Evolutionary conservation across 2,797 vertebrate genomes (phyloP), one percentile per base, ranked within the genome.

Genomic region (Eulemur albifrons): DNA sequence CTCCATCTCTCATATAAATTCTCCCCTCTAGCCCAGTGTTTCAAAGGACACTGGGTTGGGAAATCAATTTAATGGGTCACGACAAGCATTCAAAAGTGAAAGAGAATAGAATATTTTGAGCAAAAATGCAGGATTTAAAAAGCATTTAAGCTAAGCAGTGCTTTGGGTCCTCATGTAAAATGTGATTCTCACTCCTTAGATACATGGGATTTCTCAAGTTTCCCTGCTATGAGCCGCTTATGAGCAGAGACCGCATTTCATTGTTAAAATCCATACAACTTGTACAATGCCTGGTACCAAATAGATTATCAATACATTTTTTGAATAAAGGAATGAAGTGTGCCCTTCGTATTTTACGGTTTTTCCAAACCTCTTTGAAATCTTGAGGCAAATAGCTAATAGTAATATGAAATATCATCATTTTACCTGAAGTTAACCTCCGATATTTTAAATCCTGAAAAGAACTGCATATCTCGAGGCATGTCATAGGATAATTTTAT

Each of bases 361-460:
- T 84, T 92, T 43, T 76, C 67, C 20, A 82, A 43, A 43, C 7
- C 15, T 69, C 9, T 82, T 77, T 63, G 70, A 88, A 93, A 61
- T 72, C 32, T 52, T 40, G 21, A 95, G 76, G 61, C 40, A 57
- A 95, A 67, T 7, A 63, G 25, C 67, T 70, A 63, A 77, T 4
- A 57, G 6, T 3, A 40, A 17, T 73, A 48, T 2, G 50, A 77
- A 59, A 13, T 63, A n/a, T 48, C 50, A 81, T 12, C 48, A 18
- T 52, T 65, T 72, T 93, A 59, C 73, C 70, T 67, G 61, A 79
- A 25, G 38, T 85, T 45, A 93, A 79, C n/a, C 38, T 90, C 59
- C 10, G 21, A 40, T 40, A 45, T 21, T 93, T 77, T 43, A 45
- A 54, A 38, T 75, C 81, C 69, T 54, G 7, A 52, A 81, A 90